Conservation (phyloP, 2,888 invertebrate genomes). For the Patella ulyssiponensis region DNA sequence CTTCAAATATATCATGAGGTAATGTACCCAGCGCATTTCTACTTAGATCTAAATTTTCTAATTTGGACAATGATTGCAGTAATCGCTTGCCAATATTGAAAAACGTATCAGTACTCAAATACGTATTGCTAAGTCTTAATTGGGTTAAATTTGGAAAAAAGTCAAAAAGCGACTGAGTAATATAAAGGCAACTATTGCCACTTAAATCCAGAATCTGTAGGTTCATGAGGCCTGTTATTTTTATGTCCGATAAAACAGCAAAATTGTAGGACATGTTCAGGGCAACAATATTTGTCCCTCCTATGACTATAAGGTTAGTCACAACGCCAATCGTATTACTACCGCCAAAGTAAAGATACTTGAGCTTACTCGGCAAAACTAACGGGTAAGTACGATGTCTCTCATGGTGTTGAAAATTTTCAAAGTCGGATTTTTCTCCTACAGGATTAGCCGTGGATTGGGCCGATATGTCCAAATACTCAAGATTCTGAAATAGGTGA, state of each 20-base stretch:
- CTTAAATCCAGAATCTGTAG: neutral
- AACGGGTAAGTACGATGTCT: neutral
- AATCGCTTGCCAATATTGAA: neutral
- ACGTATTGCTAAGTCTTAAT: neutral
- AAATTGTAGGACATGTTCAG: neutral
- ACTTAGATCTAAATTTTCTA: neutral
- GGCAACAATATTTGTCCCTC: neutral
- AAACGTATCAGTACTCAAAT: neutral
- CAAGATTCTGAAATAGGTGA: neutral
- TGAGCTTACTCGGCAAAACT: neutral
- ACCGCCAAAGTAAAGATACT: neutral
- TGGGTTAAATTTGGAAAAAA: neutral
- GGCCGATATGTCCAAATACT: neutral
- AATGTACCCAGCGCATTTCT: neutral
- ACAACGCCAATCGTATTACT: neutral
- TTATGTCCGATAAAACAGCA: neutral
- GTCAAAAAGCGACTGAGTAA: neutral
- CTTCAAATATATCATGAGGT: neutral
- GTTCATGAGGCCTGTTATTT: neutral
- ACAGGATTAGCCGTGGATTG: neutral
- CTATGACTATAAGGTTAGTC: neutral
- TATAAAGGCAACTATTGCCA: neutral
- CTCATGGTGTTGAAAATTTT: neutral
- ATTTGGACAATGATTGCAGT: neutral
- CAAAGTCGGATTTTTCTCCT: neutral